Conservation (phyloP, 2,888 invertebrate species). For the Diarsia brunnea region DNA sequence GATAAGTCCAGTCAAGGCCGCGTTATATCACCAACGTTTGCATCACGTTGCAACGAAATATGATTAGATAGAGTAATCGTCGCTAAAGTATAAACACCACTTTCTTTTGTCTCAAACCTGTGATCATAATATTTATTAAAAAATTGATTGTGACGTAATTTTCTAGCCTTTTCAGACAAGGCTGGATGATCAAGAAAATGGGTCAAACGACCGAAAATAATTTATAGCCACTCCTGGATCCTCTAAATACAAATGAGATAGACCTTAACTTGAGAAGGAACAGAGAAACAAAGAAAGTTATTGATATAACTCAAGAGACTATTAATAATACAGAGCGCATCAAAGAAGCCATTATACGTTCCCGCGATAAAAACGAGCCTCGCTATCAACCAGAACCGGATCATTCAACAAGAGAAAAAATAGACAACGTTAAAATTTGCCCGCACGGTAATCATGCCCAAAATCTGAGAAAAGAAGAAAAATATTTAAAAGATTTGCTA, state of each 20-base stretch:
- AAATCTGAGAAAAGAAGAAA: slow-evolving; percentile 11
- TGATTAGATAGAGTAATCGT: slow-evolving; percentile 82
- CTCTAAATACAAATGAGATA: slow-evolving; percentile 25
- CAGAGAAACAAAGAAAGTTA: slow-evolving; percentile 66
- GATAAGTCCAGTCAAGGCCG: slow-evolving; percentile 85
- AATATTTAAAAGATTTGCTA: slow-evolving; percentile 3
- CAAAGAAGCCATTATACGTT: slow-evolving; percentile 68
- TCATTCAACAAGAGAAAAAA: slow-evolving; percentile 56
- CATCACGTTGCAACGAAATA: slow-evolving; percentile 74
- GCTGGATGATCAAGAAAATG: neutral
- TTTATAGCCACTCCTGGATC: slow-evolving; percentile 4
- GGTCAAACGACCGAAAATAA: slow-evolving; percentile 13
- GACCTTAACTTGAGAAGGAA: slow-evolving; percentile 49
- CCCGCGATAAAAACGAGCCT: slow-evolving; percentile 67
- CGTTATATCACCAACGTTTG: slow-evolving; percentile 76
- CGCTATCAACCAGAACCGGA: slow-evolving; percentile 58
- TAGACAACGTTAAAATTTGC: slow-evolving; percentile 25
- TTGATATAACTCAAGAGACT: slow-evolving; percentile 55
- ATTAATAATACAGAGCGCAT: slow-evolving; percentile 63
- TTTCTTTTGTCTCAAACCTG: slow-evolving; percentile 50
- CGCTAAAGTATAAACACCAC: slow-evolving; percentile 56
- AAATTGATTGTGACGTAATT: neutral
- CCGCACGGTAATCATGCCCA: slow-evolving; percentile 3
- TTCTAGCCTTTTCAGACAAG: neutral
- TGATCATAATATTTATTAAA: slow-evolving; percentile 13